Conservation (phyloP, 2,888 invertebrate genomes). For the Drosophila incognita region DNA sequence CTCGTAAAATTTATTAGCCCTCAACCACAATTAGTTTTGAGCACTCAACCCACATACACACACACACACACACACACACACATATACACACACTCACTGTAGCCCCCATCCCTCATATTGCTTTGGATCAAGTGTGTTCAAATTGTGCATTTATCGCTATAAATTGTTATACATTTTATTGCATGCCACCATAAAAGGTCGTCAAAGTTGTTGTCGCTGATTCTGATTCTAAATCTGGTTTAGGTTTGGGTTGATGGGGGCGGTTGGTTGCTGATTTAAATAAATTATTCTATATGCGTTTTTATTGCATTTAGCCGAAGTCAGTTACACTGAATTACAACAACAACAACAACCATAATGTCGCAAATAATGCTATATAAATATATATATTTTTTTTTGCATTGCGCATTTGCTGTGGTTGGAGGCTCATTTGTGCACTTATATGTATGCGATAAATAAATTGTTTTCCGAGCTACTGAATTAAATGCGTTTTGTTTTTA, state of each 20-base stretch:
- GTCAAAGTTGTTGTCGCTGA: conserved; percentile 56
- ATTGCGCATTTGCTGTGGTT: neutral
- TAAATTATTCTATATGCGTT: conserved; percentile 78
- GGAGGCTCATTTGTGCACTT: neutral
- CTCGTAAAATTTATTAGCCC: conserved; percentile 15
- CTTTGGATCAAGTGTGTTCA: conserved; percentile 14
- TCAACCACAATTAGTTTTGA: conserved; percentile 51
- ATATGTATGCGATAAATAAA: conserved; percentile 28
- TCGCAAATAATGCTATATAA: conserved; percentile 28
- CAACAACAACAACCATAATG: conserved; percentile 5
- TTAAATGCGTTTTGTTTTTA: conserved; percentile 61
- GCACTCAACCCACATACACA: conserved; percentile 55
- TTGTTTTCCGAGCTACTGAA: conserved; percentile 58
- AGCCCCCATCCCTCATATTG: neutral
- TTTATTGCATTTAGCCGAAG: conserved; percentile 54
- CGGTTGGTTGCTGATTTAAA: conserved; percentile 72
- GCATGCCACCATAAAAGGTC: conserved; percentile 76
- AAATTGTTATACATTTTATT: conserved; percentile 58
- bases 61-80: neutral
- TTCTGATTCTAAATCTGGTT: conserved; percentile 3
- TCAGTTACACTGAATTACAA: conserved; percentile 21
- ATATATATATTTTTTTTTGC: conserved; percentile 17
- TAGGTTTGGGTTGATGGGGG: conserved; percentile 58
- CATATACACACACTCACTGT: neutral
- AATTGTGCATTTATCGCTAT: conserved; percentile 38